These are phyloP conservation scores for Gallinago jamesoni DNA, from an alignment of 2,113 vertebrate species.

Conservation along the genomic window DNA sequence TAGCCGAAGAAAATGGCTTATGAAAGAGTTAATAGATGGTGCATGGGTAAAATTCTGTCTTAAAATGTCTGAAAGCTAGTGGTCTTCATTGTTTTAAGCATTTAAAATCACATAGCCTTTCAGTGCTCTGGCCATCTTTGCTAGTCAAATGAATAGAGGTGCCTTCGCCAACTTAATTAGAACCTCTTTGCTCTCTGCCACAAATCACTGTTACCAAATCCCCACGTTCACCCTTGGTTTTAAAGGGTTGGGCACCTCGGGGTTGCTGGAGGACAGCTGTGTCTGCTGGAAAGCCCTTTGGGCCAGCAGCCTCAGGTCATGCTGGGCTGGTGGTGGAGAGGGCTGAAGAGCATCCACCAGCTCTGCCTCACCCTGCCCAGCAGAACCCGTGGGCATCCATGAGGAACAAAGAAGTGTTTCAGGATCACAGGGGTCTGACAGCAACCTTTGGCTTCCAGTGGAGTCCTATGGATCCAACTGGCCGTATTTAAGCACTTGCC, in stretches of 20 bases:
- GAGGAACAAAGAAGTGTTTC: neutral
- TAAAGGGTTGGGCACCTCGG: rapidly evolving
- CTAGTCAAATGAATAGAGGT: neutral
- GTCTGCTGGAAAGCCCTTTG: neutral
- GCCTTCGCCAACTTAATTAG: rapidly evolving
- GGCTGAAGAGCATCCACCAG: neutral
- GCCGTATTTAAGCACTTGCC: neutral
- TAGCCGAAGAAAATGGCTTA: neutral
- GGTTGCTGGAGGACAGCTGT: rapidly evolving
- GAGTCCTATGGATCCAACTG: neutral
- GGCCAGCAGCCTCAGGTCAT: neutral
- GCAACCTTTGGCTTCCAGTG: neutral
- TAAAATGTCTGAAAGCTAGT: neutral
- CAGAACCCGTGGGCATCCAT: neutral
- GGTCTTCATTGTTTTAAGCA: neutral
- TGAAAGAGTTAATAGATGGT: neutral
- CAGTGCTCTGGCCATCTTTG: neutral
- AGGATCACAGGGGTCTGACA: neutral
- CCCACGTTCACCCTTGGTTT: rapidly evolving
- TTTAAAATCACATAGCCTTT: neutral
- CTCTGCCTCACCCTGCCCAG: neutral
- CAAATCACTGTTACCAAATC: neutral
- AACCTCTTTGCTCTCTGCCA: neutral
- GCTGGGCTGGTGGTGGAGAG: neutral
- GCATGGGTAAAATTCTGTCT: neutral